Base-by-base conservation (phyloP, 2,888 invertebrate genomes). In the Beris chalybata region DNA sequence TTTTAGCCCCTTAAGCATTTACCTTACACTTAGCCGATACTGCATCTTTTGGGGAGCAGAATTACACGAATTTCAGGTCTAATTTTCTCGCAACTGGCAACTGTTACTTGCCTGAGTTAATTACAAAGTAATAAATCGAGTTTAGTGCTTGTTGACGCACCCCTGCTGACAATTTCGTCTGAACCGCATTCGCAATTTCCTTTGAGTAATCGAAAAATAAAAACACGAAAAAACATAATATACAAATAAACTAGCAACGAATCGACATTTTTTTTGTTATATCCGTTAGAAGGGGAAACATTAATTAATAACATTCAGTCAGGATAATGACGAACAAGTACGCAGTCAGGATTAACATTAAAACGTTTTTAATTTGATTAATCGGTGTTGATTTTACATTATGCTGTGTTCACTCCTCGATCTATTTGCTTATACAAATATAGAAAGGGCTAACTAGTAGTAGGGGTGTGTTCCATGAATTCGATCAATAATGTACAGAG, bases 101-200 rank as follows among this genome's bases (percentile, higher is more conserved):
- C 38, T 54, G 30, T 53, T 64, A 54, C 45, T 54, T 29, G 64
- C 50, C 64, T 52, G 11, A 29, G 38, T 64, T 64, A 64, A 64
- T 64, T 64, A 64, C 50, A 54, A 52, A 52, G 64, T 53, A 54
- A 64, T 50, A 64, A 64, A 64, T 54, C 45, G 64, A 64, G 53
- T 64, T 64, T 43, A 54, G 44, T 44, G 32, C 53, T 44, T 64
- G 15, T 61, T 15, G 43, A 48, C 11, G 6, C 32, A 15, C 9
- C 43, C 15, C 50, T 61, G 30, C 15, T 45, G 48, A 59, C 29
- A 61, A 29, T 50, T 61, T 29, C 61, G 11, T 38, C 15, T 32
- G 64, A 63, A 66, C 66, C 66, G 44, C 68, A 69, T 69, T 69
- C 59, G 66, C 54, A 66, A 69, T 69, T 69, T 69, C 68, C 68